These are phyloP conservation scores for Sarcophaga subvicina DNA, from an alignment of 2,888 invertebrate species.

Conservation along the genomic window DNA sequence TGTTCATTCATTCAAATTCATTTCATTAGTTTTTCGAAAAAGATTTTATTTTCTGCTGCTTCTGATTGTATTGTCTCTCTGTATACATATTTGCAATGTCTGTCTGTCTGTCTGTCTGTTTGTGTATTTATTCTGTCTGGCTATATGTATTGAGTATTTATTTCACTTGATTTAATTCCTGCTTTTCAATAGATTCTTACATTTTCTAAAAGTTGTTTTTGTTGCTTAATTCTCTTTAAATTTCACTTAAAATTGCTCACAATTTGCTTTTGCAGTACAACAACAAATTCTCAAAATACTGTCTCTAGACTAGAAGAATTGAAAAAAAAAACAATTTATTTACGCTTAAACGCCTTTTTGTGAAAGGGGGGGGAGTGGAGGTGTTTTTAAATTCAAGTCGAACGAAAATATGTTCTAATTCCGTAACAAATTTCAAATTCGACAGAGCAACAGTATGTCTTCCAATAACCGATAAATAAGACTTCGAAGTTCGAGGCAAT, in stretches of 20 bases:
- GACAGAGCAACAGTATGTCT: too few species aligned
- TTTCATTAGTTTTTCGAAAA: slow-evolving; percentile 29
- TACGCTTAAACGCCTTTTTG: not conserved
- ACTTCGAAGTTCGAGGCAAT: too few species aligned
- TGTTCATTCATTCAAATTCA: slow-evolving; percentile 9
- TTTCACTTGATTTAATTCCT: slow-evolving; percentile 33
- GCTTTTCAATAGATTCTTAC: not conserved
- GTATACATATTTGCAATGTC: slow-evolving; percentile 8
- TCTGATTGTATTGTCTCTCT: slow-evolving; percentile 4
- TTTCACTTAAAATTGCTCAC: not conserved
- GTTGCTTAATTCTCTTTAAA: not conserved
- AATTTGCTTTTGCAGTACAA: too few species aligned
- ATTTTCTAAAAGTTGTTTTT: not conserved
- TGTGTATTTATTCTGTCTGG: slow-evolving; percentile 4
- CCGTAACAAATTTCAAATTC: too few species aligned
- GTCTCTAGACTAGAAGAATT: too few species aligned
- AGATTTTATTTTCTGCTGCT: not conserved
- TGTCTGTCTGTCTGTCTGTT: slow-evolving; percentile 8
- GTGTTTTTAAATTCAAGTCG: too few species aligned
- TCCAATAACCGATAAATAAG: too few species aligned
- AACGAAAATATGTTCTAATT: too few species aligned
- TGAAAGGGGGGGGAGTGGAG: too few species aligned
- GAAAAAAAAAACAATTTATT: not conserved
- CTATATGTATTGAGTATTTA: not conserved
- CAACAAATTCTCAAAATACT: too few species aligned